Evolutionary conservation across 2,113 vertebrate species (phyloP), one percentile per base, ranked within the genome.

Genomic region (Theristicus caerulescens): DNA sequence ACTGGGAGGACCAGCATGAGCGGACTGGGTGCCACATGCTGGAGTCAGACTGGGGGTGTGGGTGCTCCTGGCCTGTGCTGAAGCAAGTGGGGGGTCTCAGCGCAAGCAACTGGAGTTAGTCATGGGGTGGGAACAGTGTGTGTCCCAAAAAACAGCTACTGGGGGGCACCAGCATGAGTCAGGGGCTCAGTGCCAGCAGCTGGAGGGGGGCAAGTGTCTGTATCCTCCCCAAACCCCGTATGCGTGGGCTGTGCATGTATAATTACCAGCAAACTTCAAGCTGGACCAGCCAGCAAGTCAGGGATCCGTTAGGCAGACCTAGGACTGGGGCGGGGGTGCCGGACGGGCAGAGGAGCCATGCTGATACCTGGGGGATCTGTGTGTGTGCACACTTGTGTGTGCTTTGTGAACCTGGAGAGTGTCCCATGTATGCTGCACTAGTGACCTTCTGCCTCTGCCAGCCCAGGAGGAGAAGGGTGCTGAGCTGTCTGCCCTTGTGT

Each of bases 141-240:
- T n/a, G 13, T 26, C 24, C 5, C 26, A 6, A 19, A 38, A 64
- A 70, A 12, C 21, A 11, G 24, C 38, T n/a, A 11, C 7, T 6
- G 25, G 19, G 40, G 10, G 14, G 13, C 27, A 52, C 17, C 0
- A 1, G 7, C 4, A 2, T 10, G 21, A 32, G 19, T 27, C 21
- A 40, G 27, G 42, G 16, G 13, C 31, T 49, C 18, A 13, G 18
- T 8, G 7, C 22, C 0, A 0, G 14, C 10, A 9, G 17, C 38
- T 46, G 22, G 26, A 32, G 9, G 7, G 7, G 32, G 7, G 4
- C 3, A 5, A 20, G 18, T 10, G 9, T 49, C 47, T 61, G 12
- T 29, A 27, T 31, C 5, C 20, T 16, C 16, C 9, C 20, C 64
- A 80, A 9, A 62, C 8, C 17, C 2, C 3, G 26, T 13, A 21